These are phyloP conservation scores for Meandrusa payeni DNA, from an alignment of 2,888 invertebrate genomes.

Conservation along the genomic window DNA sequence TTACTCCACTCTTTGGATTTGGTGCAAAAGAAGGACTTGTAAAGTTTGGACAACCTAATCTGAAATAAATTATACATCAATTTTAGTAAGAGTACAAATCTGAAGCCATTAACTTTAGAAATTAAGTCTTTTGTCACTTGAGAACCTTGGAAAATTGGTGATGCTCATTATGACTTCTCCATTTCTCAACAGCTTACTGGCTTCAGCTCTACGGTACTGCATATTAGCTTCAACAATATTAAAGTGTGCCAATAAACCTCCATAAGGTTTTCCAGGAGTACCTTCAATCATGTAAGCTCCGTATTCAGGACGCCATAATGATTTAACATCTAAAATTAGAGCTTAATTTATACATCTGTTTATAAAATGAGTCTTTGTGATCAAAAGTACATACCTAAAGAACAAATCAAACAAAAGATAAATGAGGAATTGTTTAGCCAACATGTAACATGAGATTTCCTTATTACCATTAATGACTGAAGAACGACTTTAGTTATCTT, in stretches of 20 bases:
- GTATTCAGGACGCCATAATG: constrained; percentile 98
- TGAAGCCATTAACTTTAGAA: background rate
- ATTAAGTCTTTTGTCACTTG: background rate
- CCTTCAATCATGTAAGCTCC: constrained; percentile 99
- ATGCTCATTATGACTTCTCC: constrained; percentile 94
- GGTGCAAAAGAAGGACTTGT: constrained; percentile 87
- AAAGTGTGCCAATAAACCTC: constrained; percentile 96
- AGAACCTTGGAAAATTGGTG: constrained; percentile 95
- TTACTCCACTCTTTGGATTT: constrained; percentile 86
- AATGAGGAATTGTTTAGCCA: constrained; percentile 36
- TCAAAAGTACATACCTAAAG: constrained; percentile 5
- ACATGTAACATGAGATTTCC: constrained; percentile 48
- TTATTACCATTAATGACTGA: constrained; percentile 19
- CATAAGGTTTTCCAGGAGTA: constrained; percentile 97
- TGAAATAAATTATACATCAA: constrained; percentile 45
- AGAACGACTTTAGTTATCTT: constrained; percentile 4
- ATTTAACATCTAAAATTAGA: constrained; percentile 84
- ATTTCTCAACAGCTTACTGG: constrained; percentile 85
- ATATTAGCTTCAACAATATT: constrained; percentile 99
- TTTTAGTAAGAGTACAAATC: background rate
- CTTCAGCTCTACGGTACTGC: constrained; percentile 93
- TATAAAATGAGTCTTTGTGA: constrained; percentile 1
- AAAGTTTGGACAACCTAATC: constrained; percentile 94
- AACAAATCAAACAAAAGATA: constrained; percentile 22
- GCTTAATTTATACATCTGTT: background rate